phyloP scores from a whole-genome alignment of 2,797 vertebrate species.

The Glyptemys insculpta region DNA sequence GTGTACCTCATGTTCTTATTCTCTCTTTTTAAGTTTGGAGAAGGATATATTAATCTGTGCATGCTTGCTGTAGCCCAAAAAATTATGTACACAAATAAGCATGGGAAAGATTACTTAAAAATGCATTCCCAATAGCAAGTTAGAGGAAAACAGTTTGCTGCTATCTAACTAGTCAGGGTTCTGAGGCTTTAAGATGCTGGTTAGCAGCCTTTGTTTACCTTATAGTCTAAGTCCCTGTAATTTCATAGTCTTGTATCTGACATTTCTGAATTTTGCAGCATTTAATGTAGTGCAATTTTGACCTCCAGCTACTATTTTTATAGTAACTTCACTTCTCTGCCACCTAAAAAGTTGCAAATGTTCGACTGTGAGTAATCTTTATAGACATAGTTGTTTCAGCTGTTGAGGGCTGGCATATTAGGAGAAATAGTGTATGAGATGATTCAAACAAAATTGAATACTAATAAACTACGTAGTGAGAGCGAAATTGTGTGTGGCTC shows the following conservation, averaged over 20 bases:
- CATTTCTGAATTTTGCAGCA: slow-evolving; percentile 18
- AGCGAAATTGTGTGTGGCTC: slow-evolving; percentile 40
- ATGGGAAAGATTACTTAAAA: not conserved
- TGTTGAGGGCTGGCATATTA: slow-evolving; percentile 48
- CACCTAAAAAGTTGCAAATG: not conserved
- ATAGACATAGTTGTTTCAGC: slow-evolving; percentile 20
- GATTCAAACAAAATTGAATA: slow-evolving; percentile 38
- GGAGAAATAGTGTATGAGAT: slow-evolving; percentile 5
- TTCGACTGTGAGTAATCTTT: slow-evolving; percentile 39
- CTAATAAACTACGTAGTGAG: slow-evolving; percentile 50
- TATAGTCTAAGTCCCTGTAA: not conserved
- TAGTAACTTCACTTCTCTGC: not conserved
- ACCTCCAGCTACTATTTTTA: not conserved
- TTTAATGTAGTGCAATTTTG: not conserved
- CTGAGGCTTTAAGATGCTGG: not conserved
- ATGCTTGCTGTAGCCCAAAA: not conserved
- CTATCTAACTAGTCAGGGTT: not conserved
- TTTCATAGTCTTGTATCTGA: not conserved
- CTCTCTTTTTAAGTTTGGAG: not conserved
- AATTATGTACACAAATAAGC: not conserved
- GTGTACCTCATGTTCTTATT: not conserved
- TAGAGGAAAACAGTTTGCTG: not conserved
- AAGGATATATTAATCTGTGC: not conserved
- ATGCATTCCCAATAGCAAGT: not conserved
- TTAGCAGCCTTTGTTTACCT: not conserved